Evolutionary conservation across 2,888 invertebrate genomes (phyloP), one percentile per base, ranked within the genome.

Genomic region (Catocala sponsa): DNA sequence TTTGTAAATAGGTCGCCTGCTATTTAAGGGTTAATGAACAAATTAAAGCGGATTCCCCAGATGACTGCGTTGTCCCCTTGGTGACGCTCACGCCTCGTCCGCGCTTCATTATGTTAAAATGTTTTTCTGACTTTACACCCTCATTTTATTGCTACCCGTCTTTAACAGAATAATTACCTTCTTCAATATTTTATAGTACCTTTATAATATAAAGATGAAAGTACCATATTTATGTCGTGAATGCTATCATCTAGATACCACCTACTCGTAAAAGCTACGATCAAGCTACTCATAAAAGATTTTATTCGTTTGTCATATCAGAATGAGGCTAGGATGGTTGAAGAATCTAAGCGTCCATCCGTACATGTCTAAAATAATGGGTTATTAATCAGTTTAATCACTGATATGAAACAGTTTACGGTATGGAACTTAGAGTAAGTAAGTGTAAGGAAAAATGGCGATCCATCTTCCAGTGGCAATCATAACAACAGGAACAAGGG

Each of bases 11-110:
- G 78, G 67, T 77, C 69, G 72, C 55, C 68, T 72, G 53, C 67
- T 64, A 59, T 68, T 63, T 68, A 78, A 68, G 78, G 79, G 79
- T 78, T 80, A 74, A 80, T 79, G 73, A 78, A 80, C 78, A 80
- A 80, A 78, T 78, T 77, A 76, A 70, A 58, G 63, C 72, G 70
- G 65, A 72, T 64, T 74, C 76, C 68, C 66, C 72, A 72, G 74
- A 70, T 74, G 69, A 66, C 70, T 58, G 58, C 58, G 59, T 52
- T 63, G 64, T 58, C 59, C 56, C 60, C 56, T 64, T 46, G 35
- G 63, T 61, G 60, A 59, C 59, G 56, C 59, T 63, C 60, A 55
- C 65, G 59, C 50, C 44, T 55, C 49, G 53, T 46, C 51, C 55
- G 59, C 55, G 58, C 42, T 63, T 78, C 65, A 78, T 75, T 74